phyloP scores from a whole-genome alignment of 2,113 vertebrate genomes.

The Dasypus novemcinctus region DNA sequence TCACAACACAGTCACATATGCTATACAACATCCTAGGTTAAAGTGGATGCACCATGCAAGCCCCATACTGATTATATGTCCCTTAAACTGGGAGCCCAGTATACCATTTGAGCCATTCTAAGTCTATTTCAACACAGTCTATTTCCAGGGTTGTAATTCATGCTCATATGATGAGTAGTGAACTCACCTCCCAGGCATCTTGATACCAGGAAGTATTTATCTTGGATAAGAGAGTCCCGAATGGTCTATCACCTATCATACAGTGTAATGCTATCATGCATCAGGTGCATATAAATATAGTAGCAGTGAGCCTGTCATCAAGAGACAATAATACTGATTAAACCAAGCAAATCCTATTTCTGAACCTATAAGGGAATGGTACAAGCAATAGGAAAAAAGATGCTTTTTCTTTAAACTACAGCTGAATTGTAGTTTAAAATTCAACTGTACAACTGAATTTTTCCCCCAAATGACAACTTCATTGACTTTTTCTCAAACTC shows the following conservation, averaged over 20 bases:
- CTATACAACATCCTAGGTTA: not conserved
- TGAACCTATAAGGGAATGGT: not conserved
- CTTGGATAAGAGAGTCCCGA: not conserved
- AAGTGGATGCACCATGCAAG: not conserved
- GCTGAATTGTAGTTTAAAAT: not conserved
- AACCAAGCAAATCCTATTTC: conserved; percentile 9
- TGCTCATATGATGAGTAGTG: not conserved
- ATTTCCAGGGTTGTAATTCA: not conserved
- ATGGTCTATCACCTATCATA: not conserved
- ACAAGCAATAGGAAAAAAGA: not conserved
- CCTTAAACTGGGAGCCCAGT: not conserved
- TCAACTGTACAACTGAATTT: too few relatives aligned
- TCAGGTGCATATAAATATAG: not conserved
- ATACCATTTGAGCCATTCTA: not conserved
- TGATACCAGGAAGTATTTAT: not conserved
- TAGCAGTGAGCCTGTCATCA: not conserved
- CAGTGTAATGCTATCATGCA: not conserved
- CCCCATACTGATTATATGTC: not conserved
- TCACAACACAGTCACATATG: not conserved
- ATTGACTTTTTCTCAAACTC: not conserved
- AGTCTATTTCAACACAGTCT: not conserved
- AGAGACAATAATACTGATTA: not conserved
- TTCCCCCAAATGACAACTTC: not conserved
- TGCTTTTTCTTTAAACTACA: not conserved
- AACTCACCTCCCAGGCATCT: not conserved